Percentiles rank a stretch among this genome's conserved stretches.
Conservation (phyloP, 2,113 vertebrate genomes). For the Hemibagrus wyckioides region DNA sequence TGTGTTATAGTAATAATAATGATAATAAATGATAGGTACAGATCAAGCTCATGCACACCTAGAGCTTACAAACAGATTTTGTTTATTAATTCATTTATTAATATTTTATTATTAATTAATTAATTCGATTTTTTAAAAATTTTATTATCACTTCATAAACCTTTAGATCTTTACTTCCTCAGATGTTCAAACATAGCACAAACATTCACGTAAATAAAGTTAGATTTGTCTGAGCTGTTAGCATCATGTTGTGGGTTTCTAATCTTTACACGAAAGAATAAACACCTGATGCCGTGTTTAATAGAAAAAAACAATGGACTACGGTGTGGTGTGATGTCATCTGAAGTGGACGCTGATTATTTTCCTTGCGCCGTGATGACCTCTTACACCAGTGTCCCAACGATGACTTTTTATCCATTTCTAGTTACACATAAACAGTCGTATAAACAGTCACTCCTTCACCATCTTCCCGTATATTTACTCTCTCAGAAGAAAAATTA, state of each 20-base stretch:
- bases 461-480: not conserved
- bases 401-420: not conserved
- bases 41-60: not conserved
- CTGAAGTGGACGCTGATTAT: not conserved
- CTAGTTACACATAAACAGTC: not conserved
- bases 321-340: not conserved
- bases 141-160: not conserved
- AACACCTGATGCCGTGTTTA: no score
- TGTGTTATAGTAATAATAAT: not conserved
- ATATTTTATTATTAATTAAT: no score
- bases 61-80: not conserved
- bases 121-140: no score
- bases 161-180: not conserved
- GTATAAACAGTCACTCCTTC: not conserved
- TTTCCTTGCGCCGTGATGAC: not conserved
- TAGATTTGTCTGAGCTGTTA: not conserved
- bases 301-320: no score
- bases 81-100: no score
- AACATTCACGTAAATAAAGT: not conserved
- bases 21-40: not conserved
- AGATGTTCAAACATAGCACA: not conserved
- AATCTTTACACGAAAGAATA: no score
- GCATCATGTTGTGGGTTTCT: no score
- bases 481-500: not conserved
- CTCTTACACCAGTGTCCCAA: not conserved